Base-by-base conservation (phyloP, 2,888 invertebrate species). In the Andrena haemorrhoa region DNA sequence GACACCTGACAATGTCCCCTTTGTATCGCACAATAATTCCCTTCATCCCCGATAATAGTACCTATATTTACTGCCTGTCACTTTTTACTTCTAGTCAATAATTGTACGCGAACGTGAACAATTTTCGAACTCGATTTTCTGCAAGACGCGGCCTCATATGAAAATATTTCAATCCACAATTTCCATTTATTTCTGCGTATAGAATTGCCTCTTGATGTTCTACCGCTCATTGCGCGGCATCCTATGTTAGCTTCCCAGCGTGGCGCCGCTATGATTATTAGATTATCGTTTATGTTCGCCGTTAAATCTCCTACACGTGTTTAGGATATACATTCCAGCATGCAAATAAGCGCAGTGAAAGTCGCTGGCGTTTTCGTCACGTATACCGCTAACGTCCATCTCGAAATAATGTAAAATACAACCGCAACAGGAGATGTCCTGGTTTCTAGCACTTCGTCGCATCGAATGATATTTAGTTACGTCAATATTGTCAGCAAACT, bases 291-390 rank as follows among this genome's bases (percentile, higher is more conserved):
- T n/a, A 23, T 53, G 53, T 53, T 26, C 12, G 23, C 53, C 16
- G 41, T 12, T 16, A 41, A 41, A 16, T 41, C 4, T 41, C 41
- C 4, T 16, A 41, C 12, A 41, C 41, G 26, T 20, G 20, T 31
- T 41, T 63, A 51, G 6, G 16, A 10, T 35, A 56, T 49, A 10
- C 26, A 20, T 23, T 12, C 4, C 31, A 35, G 10, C 20, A 75
- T 71, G 65, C 61, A 72, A 80, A 72, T 72, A 63, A 56, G 58
- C 16, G 33, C 51, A 53, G 66, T 66, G 80, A 80, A 80, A 80
- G 61, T 66, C 8, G 1, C 5, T 23, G n/a, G 8, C 2, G 47
- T 74, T 81, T 74, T 70, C 73, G 70, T 66, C 65, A 80, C n/a
- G 41, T 16, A 10, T 20, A 53, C 20, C 31, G 31, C 35, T 51